These are phyloP conservation scores for Pogonognathellus flavescens DNA, from an alignment of 1,140 invertebrate species.

Conservation along the genomic window DNA sequence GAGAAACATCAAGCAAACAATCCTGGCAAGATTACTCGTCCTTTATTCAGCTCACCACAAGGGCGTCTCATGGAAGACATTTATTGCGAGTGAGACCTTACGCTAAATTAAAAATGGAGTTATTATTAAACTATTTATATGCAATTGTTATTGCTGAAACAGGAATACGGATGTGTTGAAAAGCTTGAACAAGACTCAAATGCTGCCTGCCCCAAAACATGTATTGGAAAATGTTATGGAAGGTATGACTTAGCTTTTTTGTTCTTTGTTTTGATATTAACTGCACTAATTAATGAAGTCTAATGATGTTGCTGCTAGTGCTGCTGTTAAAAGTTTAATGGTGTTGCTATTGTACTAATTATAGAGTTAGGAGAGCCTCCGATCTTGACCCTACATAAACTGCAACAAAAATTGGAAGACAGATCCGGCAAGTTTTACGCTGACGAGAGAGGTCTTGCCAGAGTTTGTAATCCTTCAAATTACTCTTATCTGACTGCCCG, in stretches of 20 bases:
- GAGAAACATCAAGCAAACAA: constrained; percentile 49
- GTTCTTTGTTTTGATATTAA: too few species aligned
- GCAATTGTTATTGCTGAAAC: background rate
- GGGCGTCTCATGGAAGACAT: constrained; percentile 58
- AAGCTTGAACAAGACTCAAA: constrained; percentile 58
- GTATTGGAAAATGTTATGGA: constrained; percentile 60
- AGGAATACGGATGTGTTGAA: constrained; percentile 55
- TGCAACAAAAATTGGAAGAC: constrained; percentile 61
- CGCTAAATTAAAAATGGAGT: background rate
- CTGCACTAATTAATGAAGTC: too few species aligned
- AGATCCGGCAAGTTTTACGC: constrained; percentile 63
- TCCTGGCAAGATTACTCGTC: constrained; percentile 54
- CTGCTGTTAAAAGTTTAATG: too few species aligned
- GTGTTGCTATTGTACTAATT: background rate
- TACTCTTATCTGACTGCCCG: constrained; percentile 64
- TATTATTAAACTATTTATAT: too few species aligned
- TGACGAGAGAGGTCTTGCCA: constrained; percentile 60
- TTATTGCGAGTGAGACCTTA: constrained; percentile 61
- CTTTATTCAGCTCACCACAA: constrained; percentile 44
- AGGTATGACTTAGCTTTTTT: background rate
- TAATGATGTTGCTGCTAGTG: too few species aligned
- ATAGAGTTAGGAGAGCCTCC: constrained; percentile 63
- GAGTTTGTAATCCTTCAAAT: constrained; percentile 65
- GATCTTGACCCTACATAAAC: constrained; percentile 63
- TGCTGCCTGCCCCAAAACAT: constrained; percentile 53